Conservation (phyloP, 1,140 invertebrate genomes). For the Sycobia sp. region DNA sequence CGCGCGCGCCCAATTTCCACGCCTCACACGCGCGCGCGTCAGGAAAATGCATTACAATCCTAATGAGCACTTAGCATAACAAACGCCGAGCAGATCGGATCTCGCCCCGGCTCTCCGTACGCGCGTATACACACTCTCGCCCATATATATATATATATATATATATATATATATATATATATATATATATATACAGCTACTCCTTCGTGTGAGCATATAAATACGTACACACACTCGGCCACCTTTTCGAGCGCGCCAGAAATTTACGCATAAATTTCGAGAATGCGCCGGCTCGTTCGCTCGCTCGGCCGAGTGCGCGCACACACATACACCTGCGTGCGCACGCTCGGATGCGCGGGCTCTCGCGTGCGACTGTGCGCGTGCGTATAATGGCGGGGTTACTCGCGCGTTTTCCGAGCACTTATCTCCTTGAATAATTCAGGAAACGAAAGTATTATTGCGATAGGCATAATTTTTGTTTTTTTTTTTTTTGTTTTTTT, state of each 20-base stretch:
- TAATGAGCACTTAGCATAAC: conserved; percentile 61
- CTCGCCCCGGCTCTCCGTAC: conserved; percentile 42
- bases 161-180: not conserved
- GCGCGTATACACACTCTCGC: conserved; percentile 20
- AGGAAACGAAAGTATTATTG: conserved; percentile 8
- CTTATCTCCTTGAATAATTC: conserved; percentile 29
- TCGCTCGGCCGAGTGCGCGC: not conserved
- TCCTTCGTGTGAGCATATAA: too few species aligned
- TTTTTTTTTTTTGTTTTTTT: too few species aligned
- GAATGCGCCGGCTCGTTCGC: not conserved
- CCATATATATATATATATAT: not conserved
- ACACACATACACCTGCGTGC: too few species aligned
- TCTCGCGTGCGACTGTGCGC: not conserved
- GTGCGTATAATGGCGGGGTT: not conserved
- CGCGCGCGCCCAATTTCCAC: conserved; percentile 16
- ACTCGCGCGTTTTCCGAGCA: conserved; percentile 13
- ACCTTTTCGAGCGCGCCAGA: conserved; percentile 9
- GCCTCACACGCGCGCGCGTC: conserved; percentile 31
- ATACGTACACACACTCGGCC: too few species aligned
- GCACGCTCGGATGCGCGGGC: not conserved
- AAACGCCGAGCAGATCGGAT: conserved; percentile 55
- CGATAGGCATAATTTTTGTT: too few species aligned
- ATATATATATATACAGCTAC: too few species aligned
- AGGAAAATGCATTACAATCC: conserved; percentile 57
- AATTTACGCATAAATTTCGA: conserved; percentile 26